Percentiles rank a stretch among this genome's conserved stretches.
These are phyloP conservation scores for Lamellibrachia satsuma DNA, from an alignment of 2,888 invertebrate species.

Conservation along the genomic window DNA sequence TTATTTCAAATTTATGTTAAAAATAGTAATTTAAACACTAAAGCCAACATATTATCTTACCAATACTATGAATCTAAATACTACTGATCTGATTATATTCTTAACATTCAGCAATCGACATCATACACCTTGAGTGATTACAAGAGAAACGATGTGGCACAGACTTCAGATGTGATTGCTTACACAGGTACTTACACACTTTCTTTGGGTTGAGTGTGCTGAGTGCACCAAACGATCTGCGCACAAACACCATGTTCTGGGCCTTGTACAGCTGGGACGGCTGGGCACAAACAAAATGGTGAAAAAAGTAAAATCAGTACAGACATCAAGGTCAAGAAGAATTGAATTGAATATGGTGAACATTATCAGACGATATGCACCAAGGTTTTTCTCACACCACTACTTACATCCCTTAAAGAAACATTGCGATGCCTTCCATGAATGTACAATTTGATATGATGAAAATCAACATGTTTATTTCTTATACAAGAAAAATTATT, in stretches of 20 bases:
- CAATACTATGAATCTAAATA: neutral
- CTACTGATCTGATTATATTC: neutral
- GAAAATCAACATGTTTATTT: too few relatives aligned
- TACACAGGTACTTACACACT: constrained; percentile 27
- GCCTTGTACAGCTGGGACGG: constrained; percentile 58
- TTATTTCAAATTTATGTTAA: too few relatives aligned
- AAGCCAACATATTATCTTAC: too few relatives aligned
- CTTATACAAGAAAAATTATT: too few relatives aligned
- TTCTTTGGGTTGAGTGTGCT: constrained; percentile 47
- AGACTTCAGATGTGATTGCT: neutral
- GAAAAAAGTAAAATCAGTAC: neutral
- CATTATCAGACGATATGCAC: neutral
- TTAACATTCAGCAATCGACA: neutral
- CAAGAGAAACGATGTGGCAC: neutral
- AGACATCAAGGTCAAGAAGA: neutral
- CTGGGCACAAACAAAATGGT: constrained; percentile 39
- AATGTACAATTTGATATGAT: too few relatives aligned
- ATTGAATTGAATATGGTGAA: neutral
- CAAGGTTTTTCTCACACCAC: neutral
- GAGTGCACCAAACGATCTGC: constrained; percentile 56
- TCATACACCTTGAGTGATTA: neutral
- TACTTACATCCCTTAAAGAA: neutral
- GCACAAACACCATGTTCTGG: constrained; percentile 51
- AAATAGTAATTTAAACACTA: too few relatives aligned
- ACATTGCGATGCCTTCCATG: too few relatives aligned